Evolutionary conservation across 2,888 invertebrate genomes (phyloP).

Genomic region (Catocala sponsa): DNA sequence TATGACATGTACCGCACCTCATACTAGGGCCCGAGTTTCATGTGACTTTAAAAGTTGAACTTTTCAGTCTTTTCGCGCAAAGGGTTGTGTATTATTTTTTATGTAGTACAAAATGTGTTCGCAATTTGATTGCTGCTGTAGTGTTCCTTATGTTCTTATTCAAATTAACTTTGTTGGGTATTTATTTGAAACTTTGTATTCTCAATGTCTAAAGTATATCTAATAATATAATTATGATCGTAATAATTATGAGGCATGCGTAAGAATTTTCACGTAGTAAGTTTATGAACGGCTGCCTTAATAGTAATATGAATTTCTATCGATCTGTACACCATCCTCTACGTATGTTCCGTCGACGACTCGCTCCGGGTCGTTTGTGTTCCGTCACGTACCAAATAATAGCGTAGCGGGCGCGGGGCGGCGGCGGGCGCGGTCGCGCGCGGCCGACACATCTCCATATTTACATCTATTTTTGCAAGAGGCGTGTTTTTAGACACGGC

Average conservation of each 20-base stretch:
- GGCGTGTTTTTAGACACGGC: conserved; percentile 43
- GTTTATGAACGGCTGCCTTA: conserved; percentile 79
- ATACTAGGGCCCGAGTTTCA: conserved; percentile 65
- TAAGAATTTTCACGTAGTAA: conserved; percentile 69
- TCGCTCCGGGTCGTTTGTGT: conserved; percentile 51
- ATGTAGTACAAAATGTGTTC: conserved; percentile 88
- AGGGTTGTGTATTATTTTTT: conserved; percentile 88
- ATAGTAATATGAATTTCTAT: conserved; percentile 73
- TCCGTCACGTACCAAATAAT: conserved; percentile 83
- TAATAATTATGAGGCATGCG: conserved; percentile 72
- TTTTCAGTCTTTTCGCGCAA: conserved; percentile 88
- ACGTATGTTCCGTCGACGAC: conserved; percentile 62
- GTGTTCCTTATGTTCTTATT: conserved; percentile 85
- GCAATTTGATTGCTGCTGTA: conserved; percentile 88
- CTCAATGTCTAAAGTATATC: conserved; percentile 66
- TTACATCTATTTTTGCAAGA: conserved; percentile 50
- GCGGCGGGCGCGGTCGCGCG: conserved; percentile 23
- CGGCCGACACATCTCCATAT: conserved; percentile 38
- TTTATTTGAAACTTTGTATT: conserved; percentile 83
- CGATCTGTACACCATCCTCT: conserved; percentile 71
- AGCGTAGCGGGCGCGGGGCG: conserved; percentile 62
- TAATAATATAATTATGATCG: conserved; percentile 64
- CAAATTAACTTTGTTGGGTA: conserved; percentile 79
- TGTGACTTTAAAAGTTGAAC: conserved; percentile 84
- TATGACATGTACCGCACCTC: conserved; percentile 48